These are phyloP conservation scores for Dioctria rufipes DNA, from an alignment of 2,888 invertebrate species.

Conservation along the genomic window DNA sequence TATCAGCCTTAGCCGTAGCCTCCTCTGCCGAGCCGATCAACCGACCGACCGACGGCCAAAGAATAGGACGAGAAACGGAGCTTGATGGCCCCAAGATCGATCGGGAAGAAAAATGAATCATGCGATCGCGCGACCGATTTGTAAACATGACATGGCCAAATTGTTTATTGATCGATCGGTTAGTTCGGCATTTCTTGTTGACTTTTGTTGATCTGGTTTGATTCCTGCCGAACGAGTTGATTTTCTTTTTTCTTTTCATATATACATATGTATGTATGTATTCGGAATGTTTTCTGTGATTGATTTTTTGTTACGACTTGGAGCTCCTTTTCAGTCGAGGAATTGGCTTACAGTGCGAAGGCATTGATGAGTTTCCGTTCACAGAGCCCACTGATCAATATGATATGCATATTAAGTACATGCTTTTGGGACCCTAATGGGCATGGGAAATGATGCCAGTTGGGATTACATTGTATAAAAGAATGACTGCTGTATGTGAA, in stretches of 20 bases:
- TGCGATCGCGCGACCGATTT: conserved; percentile 48
- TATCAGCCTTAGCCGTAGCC: not conserved
- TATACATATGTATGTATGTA: no score
- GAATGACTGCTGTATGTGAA: not conserved
- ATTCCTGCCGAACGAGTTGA: conserved; percentile 41
- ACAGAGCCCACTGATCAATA: not conserved
- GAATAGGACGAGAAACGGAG: conserved; percentile 28
- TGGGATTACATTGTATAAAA: conserved; percentile 13
- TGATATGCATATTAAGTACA: conserved; percentile 26
- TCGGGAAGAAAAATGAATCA: conserved; percentile 41
- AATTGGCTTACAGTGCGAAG: conserved; percentile 6
- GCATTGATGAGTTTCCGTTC: conserved; percentile 16
- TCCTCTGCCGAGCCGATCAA: not conserved
- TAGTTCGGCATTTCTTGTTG: conserved; percentile 60
- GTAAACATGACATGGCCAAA: conserved; percentile 53
- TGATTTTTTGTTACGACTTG: conserved; percentile 48
- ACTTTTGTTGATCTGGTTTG: conserved; percentile 55
- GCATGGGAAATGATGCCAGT: conserved; percentile 45
- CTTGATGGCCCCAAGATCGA: conserved; percentile 40
- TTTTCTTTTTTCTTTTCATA: not conserved
- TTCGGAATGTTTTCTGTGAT: conserved; percentile 42
- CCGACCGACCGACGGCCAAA: not conserved
- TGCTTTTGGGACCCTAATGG: conserved; percentile 39
- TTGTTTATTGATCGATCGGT: conserved; percentile 58
- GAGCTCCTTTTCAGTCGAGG: conserved; percentile 36